Base-by-base conservation (phyloP, 2,888 invertebrate species). In the Spodoptera littoralis region DNA sequence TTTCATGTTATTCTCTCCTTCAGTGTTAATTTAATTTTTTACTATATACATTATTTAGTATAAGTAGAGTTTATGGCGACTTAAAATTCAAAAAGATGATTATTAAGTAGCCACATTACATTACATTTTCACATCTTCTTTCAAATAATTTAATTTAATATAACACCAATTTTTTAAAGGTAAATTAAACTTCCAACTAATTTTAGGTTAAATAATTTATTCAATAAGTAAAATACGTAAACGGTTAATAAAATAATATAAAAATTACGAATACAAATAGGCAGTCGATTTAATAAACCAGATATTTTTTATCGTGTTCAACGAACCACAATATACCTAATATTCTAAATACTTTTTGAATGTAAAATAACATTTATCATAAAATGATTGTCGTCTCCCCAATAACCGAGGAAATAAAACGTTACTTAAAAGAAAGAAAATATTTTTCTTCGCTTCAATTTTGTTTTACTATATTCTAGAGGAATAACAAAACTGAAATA, bases 321-420 rank as follows among this genome's bases (percentile, higher is more conserved):
- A 52, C 22, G 54, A 70, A 60, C n/a, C 36, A 36, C 44, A 52
- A 11, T n/a, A 52, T 13, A n/a, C n/a, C n/a, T n/a, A 52, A 60
- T 44, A 46, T 54, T 12, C 6, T 46, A 70, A 55, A 55, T 65
- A 8, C 51, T 18, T 55, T 45, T 65, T 48, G 48, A 52, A 59
- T 55, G 48, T 11, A 46, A 52, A 46, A 43, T 8, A 36, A 9
- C 36, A 36, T 36, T 11, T 49, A 12, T 47, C 6, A 47, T 24
- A 30, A 47, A 65, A 46, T 49, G 22, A 49, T 52, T 46, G 22
- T 11, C 11, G 70, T 71, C 46, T n/a, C 44, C 65, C 2, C n/a
- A 56, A 13, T 52, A 71, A 49, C 30, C 50, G 59, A 30, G 45
- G 24, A 60, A 52, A 51, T 22, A 22, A 45, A 50, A n/a, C 11